Evolutionary conservation across 1,140 invertebrate genomes (phyloP).

Genomic region (Nasonia longicornis): DNA sequence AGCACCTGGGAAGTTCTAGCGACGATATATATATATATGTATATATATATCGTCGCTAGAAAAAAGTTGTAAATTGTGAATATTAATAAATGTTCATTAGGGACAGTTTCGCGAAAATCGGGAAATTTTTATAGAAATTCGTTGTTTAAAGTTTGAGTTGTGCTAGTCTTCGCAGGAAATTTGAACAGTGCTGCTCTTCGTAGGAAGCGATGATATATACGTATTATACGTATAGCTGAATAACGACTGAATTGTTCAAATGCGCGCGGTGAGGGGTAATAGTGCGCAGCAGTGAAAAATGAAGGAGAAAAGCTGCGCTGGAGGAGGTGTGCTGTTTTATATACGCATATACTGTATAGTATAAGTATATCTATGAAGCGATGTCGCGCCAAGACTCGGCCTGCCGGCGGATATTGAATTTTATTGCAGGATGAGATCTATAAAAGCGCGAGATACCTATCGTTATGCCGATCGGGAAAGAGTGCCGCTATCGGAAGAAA

Average conservation of each 20-base stretch:
- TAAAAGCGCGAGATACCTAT: neutral
- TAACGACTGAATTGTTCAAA: neutral
- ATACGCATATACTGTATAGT: too few species aligned
- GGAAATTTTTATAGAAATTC: too few species aligned
- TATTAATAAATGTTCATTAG: too few species aligned
- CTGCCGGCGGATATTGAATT: constrained; percentile 9
- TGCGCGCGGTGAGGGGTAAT: neutral
- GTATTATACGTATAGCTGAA: neutral
- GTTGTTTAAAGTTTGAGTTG: too few species aligned
- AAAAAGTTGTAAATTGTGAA: too few species aligned
- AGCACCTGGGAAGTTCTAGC: neutral
- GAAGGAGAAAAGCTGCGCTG: neutral
- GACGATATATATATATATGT: too few species aligned
- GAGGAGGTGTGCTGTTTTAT: neutral
- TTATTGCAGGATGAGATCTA: constrained; percentile 8
- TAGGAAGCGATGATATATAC: neutral
- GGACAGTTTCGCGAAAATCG: too few species aligned
- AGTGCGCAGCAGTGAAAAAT: neutral
- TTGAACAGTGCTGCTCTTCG: too few species aligned
- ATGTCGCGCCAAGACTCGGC: neutral
- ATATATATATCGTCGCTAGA: too few species aligned
- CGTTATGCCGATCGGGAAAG: neutral
- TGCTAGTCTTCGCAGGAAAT: too few species aligned
- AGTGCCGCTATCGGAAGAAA: neutral
- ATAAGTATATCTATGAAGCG: neutral